Percentiles rank a stretch among this genome's conserved stretches.
Evolutionary conservation across 2,797 vertebrate species (phyloP).

Genomic region (Mus minutoides): DNA sequence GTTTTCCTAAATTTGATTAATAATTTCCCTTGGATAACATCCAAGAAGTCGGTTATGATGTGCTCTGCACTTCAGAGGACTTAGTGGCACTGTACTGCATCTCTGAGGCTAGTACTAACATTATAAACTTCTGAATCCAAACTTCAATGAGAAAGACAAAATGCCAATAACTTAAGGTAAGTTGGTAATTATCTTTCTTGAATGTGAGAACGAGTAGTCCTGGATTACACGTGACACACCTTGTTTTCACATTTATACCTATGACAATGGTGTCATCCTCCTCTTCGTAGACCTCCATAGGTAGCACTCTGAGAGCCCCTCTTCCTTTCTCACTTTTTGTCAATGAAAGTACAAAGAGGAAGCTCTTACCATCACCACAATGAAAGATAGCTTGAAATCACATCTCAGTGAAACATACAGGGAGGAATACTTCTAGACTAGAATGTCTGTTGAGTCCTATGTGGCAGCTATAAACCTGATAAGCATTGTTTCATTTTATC

Average conservation of each 20-base stretch:
- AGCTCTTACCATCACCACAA: background rate
- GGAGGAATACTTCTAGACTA: background rate
- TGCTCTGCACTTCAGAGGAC: background rate
- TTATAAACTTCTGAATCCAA: background rate
- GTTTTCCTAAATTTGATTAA: slow-evolving; percentile 39
- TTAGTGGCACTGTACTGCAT: background rate
- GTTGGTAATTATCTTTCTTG: slow-evolving; percentile 7
- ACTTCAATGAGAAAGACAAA: slow-evolving; percentile 23
- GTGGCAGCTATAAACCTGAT: background rate
- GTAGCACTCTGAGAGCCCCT: background rate
- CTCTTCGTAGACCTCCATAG: background rate
- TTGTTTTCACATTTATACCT: slow-evolving; percentile 30
- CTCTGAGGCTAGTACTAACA: background rate
- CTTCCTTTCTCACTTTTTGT: background rate
- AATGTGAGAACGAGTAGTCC: background rate
- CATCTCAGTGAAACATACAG: background rate
- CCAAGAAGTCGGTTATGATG: background rate
- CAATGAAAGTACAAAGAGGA: background rate
- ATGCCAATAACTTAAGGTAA: background rate
- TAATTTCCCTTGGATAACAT: slow-evolving; percentile 6
- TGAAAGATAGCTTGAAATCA: background rate
- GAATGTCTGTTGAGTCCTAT: background rate
- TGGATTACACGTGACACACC: background rate
- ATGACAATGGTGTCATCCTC: background rate
- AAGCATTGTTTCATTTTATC: background rate